Base-by-base conservation (phyloP, 2,888 invertebrate species). In the Orchesella flavescens region DNA sequence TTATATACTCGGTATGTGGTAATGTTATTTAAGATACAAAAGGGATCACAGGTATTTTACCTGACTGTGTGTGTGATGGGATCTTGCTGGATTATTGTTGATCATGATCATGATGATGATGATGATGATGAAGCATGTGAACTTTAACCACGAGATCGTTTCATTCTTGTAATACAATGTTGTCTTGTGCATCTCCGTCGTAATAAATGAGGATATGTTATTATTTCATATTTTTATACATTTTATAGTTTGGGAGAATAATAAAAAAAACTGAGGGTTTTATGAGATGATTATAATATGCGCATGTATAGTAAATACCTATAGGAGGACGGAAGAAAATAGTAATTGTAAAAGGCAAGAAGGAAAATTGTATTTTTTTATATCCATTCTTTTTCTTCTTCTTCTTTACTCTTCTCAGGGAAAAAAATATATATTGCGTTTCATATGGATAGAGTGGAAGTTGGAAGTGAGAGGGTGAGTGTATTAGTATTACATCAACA, bases 81-180 rank as follows among this genome's bases (percentile, higher is more conserved):
- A 63, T 24, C 5, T 49, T 49, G 49, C 49, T n/a, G 49, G 12
- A 49, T 49, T 49, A 49, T 49, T 49, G 49, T 49, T 49, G 63
- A 23, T 63, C 2, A 4, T 49, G 63, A 23, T 63, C 2, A 4
- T 23, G 23, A 12, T 61, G 15, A 61, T 61, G 61, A 61, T 66
- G 66, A 23, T 80, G 65, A 65, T 53, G 65, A 73, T 73, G 80
- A 63, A 71, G 76, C 76, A 76, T 82, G 82, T 82, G 76, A 82
- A 76, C 76, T 76, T 71, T 71, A 68, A 72, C 49, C 75, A 73
- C 55, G 44, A 57, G 9, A 69, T 71, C 69, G 49, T 78, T 49
- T 63, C 44, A 65, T 43, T 24, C 17, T 57, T 10, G 17, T 57
- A 17, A 57, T 57, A 57, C 17, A 57, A 57, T 57, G 21, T 21